phyloP scores from a whole-genome alignment of 2,113 vertebrate genomes.

The Phaethon lepturus region DNA sequence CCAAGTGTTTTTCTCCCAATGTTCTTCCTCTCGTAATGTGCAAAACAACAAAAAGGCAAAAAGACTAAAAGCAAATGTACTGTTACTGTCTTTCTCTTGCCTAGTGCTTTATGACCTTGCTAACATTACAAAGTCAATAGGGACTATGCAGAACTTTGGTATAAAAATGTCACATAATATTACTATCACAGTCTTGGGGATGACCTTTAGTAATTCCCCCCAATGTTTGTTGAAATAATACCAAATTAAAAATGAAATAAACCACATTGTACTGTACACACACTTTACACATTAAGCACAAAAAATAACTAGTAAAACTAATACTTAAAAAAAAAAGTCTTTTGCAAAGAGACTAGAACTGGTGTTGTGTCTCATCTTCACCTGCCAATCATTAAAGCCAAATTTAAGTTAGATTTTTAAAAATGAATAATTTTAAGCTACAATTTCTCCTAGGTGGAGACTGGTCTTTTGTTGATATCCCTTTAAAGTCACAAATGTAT shows the following conservation, averaged over 20 bases:
- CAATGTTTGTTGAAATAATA: slow-evolving; percentile 78
- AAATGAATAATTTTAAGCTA: slow-evolving; percentile 74
- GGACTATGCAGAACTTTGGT: slow-evolving; percentile 90
- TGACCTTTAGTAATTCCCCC: slow-evolving; percentile 75
- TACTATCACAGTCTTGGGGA: slow-evolving; percentile 75
- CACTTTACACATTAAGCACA: slow-evolving; percentile 80
- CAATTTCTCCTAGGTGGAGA: slow-evolving; percentile 82
- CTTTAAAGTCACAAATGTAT: slow-evolving; percentile 80
- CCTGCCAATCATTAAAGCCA: slow-evolving; percentile 79
- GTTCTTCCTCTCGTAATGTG: slow-evolving; percentile 86
- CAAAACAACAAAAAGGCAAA: slow-evolving; percentile 93
- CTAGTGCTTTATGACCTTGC: slow-evolving; percentile 84
- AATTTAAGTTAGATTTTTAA: slow-evolving; percentile 79
- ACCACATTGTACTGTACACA: slow-evolving; percentile 80
- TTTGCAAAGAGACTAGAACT: slow-evolving; percentile 81
- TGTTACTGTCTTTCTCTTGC: slow-evolving; percentile 77
- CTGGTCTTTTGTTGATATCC: slow-evolving; percentile 81
- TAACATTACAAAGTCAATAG: slow-evolving; percentile 75
- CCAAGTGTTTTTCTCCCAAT: slow-evolving; percentile 74
- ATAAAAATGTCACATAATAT: slow-evolving; percentile 82
- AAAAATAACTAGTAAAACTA: slow-evolving; percentile 79
- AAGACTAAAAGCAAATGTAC: slow-evolving; percentile 82
- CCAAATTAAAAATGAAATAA: slow-evolving; percentile 79
- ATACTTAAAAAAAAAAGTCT: slow-evolving; percentile 77
- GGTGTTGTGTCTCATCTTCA: slow-evolving; percentile 79